These are phyloP conservation scores for Galerucella nymphaeae DNA, from an alignment of 2,888 invertebrate genomes.

Conservation along the genomic window DNA sequence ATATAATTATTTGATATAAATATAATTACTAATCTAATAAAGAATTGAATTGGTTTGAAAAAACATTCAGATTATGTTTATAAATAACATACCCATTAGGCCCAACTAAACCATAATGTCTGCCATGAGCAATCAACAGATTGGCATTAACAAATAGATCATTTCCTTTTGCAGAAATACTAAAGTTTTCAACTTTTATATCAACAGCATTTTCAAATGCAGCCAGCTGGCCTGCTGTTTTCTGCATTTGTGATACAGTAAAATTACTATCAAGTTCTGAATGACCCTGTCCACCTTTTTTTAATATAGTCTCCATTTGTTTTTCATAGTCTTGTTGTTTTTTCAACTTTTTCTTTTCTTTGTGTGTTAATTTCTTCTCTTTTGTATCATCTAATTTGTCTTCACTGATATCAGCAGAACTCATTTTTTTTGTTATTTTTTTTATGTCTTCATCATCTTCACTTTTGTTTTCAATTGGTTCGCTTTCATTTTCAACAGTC, in stretches of 20 bases:
- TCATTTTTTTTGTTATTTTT: slow-evolving; percentile 41
- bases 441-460: slow-evolving; percentile 28
- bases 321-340: slow-evolving; percentile 90
- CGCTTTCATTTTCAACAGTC: slow-evolving; percentile 31
- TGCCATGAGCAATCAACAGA: slow-evolving; percentile 90
- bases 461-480: slow-evolving; percentile 26
- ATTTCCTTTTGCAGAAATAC: slow-evolving; percentile 97
- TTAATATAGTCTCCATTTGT: slow-evolving; percentile 85
- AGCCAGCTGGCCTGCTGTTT: slow-evolving; percentile 79
- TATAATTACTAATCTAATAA: not conserved
- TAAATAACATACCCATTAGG: slow-evolving; percentile 84
- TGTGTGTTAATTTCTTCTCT: slow-evolving; percentile 86
- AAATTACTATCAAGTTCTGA: slow-evolving; percentile 94
- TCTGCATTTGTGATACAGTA: slow-evolving; percentile 89
- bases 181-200: slow-evolving; percentile 98
- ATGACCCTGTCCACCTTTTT: slow-evolving; percentile 89
- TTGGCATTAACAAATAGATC: slow-evolving; percentile 97
- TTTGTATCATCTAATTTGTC: slow-evolving; percentile 45
- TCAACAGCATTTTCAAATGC: slow-evolving; percentile 94
- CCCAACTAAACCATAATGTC: slow-evolving; percentile 97
- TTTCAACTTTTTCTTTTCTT: slow-evolving; percentile 91
- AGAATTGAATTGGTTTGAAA: not conserved
- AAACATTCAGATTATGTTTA: not conserved
- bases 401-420: slow-evolving; percentile 37
- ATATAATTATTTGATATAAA: not conserved